phyloP scores from a whole-genome alignment of 2,888 invertebrate genomes.

The Eupithecia centaureata region DNA sequence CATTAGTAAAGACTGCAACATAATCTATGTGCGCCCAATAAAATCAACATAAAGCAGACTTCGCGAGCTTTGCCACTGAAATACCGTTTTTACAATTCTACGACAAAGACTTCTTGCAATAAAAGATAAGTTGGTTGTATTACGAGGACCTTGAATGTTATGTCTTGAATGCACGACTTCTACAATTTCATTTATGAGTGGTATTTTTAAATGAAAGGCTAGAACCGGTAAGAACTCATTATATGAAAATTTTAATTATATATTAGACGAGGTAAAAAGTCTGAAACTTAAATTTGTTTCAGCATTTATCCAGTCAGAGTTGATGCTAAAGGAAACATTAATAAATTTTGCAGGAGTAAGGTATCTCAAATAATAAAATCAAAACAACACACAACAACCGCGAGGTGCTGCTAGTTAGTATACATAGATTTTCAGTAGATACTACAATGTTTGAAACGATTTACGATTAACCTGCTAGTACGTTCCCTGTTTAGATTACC shows the following conservation, averaged over 20 bases:
- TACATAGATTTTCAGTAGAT: too few species aligned
- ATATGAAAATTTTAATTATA: too few species aligned
- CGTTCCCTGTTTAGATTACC: neutral
- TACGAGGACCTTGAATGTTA: neutral
- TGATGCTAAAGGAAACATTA: neutral
- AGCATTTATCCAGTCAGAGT: neutral
- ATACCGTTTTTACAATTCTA: neutral
- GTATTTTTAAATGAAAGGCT: neutral
- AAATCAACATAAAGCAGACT: slow-evolving; percentile 25
- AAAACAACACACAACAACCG: too few species aligned
- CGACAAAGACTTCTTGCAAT: neutral
- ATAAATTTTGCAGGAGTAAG: neutral
- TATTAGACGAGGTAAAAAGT: neutral
- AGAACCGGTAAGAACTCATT: too few species aligned
- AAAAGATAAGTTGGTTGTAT: neutral
- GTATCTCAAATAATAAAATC: neutral
- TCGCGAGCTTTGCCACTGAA: slow-evolving; percentile 8
- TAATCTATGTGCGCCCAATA: slow-evolving; percentile 16
- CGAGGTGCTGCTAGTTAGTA: too few species aligned
- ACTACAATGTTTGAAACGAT: too few species aligned
- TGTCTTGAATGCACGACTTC: neutral
- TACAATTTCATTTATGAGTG: neutral
- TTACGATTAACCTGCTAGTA: neutral
- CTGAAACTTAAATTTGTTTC: neutral
- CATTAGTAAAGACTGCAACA: slow-evolving; percentile 10